phyloP scores from a whole-genome alignment of 2,797 vertebrate species.

The Acanthiza pusilla region DNA sequence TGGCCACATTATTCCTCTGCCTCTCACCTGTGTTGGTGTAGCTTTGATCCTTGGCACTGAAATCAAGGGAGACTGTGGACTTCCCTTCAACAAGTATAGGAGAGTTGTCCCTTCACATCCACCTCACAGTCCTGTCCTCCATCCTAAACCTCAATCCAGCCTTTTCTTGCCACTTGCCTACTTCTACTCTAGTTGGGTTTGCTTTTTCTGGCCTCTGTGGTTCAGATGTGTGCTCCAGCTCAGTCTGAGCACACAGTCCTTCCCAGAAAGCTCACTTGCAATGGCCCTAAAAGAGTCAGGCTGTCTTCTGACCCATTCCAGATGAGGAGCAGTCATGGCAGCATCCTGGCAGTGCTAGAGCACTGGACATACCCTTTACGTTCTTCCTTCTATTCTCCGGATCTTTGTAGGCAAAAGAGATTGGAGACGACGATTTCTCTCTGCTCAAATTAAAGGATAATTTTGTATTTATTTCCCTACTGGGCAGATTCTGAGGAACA shows the following conservation, averaged over 20 bases:
- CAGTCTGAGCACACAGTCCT: background rate
- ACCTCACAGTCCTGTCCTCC: background rate
- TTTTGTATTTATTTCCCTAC: background rate
- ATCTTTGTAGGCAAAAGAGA: background rate
- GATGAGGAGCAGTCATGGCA: background rate
- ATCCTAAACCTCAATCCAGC: background rate
- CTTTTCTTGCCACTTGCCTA: background rate
- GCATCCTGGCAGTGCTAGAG: background rate
- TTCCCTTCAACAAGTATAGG: background rate
- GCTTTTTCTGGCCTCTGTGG: background rate
- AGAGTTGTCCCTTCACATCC: background rate
- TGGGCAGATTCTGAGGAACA: background rate
- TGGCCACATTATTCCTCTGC: background rate
- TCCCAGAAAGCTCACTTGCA: background rate
- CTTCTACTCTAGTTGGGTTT: background rate
- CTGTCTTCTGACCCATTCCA: background rate
- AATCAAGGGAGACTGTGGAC: background rate
- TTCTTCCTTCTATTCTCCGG: background rate
- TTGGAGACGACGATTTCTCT: background rate
- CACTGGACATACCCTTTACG: background rate
- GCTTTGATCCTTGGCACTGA: background rate
- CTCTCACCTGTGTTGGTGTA: background rate
- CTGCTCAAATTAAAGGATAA: background rate
- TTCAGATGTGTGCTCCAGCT: background rate
- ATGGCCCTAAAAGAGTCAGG: background rate